A percentile compares a stretch with the other conserved stretches of the same genome.
Evolutionary conservation across 2,888 invertebrate genomes (phyloP).

Genomic region (Eilema depressum): DNA sequence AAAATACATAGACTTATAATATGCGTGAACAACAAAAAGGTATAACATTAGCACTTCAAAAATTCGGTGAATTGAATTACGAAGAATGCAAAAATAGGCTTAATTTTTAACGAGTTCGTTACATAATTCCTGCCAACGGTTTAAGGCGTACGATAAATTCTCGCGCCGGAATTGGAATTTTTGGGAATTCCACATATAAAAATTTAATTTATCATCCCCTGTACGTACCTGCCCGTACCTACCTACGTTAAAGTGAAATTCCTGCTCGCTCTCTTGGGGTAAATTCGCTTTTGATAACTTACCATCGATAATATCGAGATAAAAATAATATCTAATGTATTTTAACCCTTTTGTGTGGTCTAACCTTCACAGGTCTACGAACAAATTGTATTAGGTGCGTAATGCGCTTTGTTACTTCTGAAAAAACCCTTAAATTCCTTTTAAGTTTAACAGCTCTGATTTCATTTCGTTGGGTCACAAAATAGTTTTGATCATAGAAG

Average conservation of each 20-base stretch:
- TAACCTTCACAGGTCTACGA: conserved; percentile 30
- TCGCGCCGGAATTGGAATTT: conserved; percentile 16
- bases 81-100: neutral
- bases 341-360: conserved; percentile 33
- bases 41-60: neutral
- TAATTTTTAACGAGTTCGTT: conserved; percentile 30
- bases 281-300: conserved; percentile 42
- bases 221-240: conserved; percentile 15
- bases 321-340: conserved; percentile 40
- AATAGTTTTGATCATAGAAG: neutral
- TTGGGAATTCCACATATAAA: conserved; percentile 29
- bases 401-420: conserved; percentile 29
- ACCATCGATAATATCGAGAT: conserved; percentile 41
- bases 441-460: conserved; percentile 4
- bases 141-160: conserved; percentile 33
- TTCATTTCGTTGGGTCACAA: conserved; percentile 3
- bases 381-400: conserved; percentile 35
- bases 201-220: conserved; percentile 49
- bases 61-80: neutral
- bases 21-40: neutral
- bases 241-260: conserved; percentile 32
- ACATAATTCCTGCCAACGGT: conserved; percentile 23
- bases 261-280: conserved; percentile 34
- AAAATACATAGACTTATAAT: neutral
- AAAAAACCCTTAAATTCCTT: conserved; percentile 18